A percentile compares a stretch with the other conserved stretches of the same genome.
These are phyloP conservation scores for Plagodis pulveraria DNA, from an alignment of 2,888 invertebrate species.

Conservation along the genomic window DNA sequence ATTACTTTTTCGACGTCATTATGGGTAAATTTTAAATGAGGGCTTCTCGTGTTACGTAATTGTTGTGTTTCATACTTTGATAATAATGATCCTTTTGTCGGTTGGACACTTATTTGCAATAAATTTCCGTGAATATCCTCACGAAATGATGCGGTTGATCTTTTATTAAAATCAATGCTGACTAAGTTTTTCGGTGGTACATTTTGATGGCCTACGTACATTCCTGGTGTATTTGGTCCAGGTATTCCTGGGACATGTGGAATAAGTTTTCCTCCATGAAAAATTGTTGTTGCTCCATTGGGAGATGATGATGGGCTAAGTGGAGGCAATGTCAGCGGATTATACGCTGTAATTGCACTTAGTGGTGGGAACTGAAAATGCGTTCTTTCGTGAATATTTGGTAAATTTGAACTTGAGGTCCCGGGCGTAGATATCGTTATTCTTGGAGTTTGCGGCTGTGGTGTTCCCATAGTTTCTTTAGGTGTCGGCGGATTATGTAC, in stretches of 20 bases:
- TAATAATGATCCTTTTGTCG: constrained; percentile 44
- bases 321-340: constrained; percentile 87
- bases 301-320: constrained; percentile 75
- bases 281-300: constrained; percentile 86
- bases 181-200: constrained; percentile 49
- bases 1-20: constrained; percentile 58
- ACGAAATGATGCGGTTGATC: constrained; percentile 38
- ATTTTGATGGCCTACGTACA: constrained; percentile 61
- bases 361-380: constrained; percentile 88
- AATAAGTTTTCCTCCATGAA: constrained; percentile 90
- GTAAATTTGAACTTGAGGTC: constrained; percentile 82
- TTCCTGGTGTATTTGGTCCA: constrained; percentile 88
- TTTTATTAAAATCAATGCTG: constrained; percentile 53
- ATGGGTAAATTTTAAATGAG: constrained; percentile 49
- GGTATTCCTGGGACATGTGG: constrained; percentile 95
- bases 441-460: constrained; percentile 82
- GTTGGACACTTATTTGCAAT: constrained; percentile 46
- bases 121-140: constrained; percentile 53
- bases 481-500: constrained; percentile 86
- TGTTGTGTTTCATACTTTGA: constrained; percentile 60
- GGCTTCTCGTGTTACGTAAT: constrained; percentile 57
- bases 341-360: constrained; percentile 88
- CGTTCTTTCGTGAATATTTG: constrained; percentile 77
- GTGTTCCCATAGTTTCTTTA: constrained; percentile 69
- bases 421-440: constrained; percentile 82